Conservation (phyloP, 2,888 invertebrate species). For the Fragum whitleyi region DNA sequence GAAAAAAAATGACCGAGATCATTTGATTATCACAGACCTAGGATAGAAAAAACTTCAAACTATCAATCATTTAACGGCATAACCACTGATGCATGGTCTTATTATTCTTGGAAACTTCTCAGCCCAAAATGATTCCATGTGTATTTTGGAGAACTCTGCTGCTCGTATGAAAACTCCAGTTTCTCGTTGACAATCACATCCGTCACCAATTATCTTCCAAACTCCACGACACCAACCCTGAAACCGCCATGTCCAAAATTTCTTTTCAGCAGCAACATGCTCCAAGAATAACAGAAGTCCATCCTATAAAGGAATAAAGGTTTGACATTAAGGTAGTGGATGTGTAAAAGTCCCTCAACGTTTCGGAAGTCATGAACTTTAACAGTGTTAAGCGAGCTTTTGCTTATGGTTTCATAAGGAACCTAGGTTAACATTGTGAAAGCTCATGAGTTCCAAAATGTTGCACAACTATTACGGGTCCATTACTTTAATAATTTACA, state of each 20-base stretch:
- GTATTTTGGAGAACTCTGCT: constrained; percentile 68
- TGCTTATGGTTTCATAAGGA: too few relatives aligned
- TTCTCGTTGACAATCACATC: constrained; percentile 71
- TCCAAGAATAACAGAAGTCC: constrained; percentile 78
- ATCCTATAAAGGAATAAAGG: constrained; percentile 67
- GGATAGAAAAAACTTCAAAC: too few relatives aligned
- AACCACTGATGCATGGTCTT: constrained; percentile 44
- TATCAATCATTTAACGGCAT: constrained; percentile 37
- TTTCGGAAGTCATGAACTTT: too few relatives aligned
- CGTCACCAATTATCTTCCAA: constrained; percentile 68
- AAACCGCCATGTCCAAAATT: constrained; percentile 54
- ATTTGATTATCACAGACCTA: too few relatives aligned
- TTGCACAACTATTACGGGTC: too few relatives aligned
- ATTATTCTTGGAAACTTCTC: constrained; percentile 37
- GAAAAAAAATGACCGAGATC: too few relatives aligned
- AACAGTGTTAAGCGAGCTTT: too few relatives aligned
- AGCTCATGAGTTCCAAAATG: too few relatives aligned
- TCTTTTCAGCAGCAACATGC: constrained; percentile 73
- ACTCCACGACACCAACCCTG: constrained; percentile 69
- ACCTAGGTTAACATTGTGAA: too few relatives aligned
- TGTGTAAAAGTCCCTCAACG: too few relatives aligned
- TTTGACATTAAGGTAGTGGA: too few relatives aligned
- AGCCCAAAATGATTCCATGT: constrained; percentile 30
- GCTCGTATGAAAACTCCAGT: constrained; percentile 61
- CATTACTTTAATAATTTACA: too few relatives aligned